Evolutionary conservation across 2,113 vertebrate genomes (phyloP), one percentile per base, ranked within the genome.

Genomic region (Merops nubicus): DNA sequence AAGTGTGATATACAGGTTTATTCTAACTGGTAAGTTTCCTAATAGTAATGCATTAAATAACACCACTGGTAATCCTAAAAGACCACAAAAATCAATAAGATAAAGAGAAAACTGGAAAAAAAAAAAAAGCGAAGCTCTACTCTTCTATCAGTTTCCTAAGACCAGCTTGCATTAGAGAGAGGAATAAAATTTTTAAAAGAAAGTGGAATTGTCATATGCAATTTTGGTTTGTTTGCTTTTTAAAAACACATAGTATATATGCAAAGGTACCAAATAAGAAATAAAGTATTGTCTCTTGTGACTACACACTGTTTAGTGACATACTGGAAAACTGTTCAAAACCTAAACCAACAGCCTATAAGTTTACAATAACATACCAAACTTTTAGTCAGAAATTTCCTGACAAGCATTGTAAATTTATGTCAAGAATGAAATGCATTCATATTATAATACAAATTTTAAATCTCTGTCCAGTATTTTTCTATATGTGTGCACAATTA

Each of bases 281-380:
- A 73, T 23, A 23, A 51, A 16, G 11, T 56, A 80, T 69, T 50
- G 21, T 17, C 34, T 82, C 29, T 40, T 59, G 13, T 6, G 15
- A 43, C n/a, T 34, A 73, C 0, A 0, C 6, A 53, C 7, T 34
- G 12, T n/a, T 76, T 20, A 51, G 12, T 10, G n/a, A 83, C 15
- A 34, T 13, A 38, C 5, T 13, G 8, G 31, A 76, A 86, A 76
- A 48, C 6, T 43, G 21, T 67, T 77, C 14, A 81, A 72, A 76
- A 84, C 26, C 21, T 42, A 43, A 57, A 73, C 23, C 15, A 83
- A 48, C 2, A 23, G 9, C 28, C 3, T 25, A 4, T 6, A 67
- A 45, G 1, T 48, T 57, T n/a, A 74, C 12, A 74, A 65, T 22
- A 69, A 69, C 68, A 36, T 23, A 79, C 19, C 5, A 50, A 67